A percentile compares a stretch with the other conserved stretches of the same genome.
Evolutionary conservation across 2,113 vertebrate species (phyloP).

Genomic region (rat (Rattus norvegicus)): DNA sequence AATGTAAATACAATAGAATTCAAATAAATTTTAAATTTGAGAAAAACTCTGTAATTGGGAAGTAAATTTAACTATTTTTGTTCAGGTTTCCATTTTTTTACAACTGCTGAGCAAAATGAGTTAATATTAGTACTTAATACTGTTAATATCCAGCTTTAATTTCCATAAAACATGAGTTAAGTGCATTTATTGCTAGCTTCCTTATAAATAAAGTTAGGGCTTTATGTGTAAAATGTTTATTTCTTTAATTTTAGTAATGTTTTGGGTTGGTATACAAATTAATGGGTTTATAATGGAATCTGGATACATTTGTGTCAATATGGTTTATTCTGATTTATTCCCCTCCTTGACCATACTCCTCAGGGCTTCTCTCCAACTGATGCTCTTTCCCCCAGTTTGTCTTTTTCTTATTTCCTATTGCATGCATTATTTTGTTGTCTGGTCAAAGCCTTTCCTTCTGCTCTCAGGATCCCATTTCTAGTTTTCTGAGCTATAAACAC

Average conservation of each 20-base stretch:
- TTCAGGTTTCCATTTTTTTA: neutral
- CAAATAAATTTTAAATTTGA: slow-evolving; percentile 52
- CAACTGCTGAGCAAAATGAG: slow-evolving; percentile 17
- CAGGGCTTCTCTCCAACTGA: neutral
- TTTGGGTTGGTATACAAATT: no score
- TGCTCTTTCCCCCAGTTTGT: neutral
- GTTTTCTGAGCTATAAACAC: neutral
- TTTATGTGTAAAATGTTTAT: neutral
- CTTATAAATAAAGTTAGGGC: slow-evolving; percentile 50
- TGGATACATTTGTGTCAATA: neutral
- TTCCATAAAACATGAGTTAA: slow-evolving; percentile 16
- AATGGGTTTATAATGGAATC: neutral
- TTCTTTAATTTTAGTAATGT: neutral
- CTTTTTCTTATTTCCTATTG: neutral
- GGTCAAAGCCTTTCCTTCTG: neutral
- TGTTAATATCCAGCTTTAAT: slow-evolving; percentile 45
- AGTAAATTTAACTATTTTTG: neutral
- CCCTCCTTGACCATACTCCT: no score
- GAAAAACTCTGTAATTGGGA: neutral
- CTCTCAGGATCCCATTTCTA: neutral
- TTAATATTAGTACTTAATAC: slow-evolving; percentile 38
- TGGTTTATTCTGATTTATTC: neutral
- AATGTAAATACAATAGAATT: slow-evolving; percentile 26
- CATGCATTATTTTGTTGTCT: neutral
- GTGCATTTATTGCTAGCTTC: slow-evolving; percentile 51